Conservation (phyloP, 2,113 vertebrate species). For the cattle (Bos taurus) region ARS-UCD2.0 NC_037335.1:60269001-60269500, state of each 20-base stretch:
- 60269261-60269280: background rate
- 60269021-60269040: background rate
- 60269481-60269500: background rate
- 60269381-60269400: conserved; percentile 52
- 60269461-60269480: conserved; percentile 59
- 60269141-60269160: background rate
- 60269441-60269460: conserved; percentile 66
- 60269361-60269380: conserved; percentile 48
- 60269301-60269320: background rate
- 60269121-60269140: background rate
- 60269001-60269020: background rate
- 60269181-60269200: background rate
- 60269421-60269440: background rate
- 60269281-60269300: background rate
- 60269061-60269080: background rate
- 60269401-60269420: conserved; percentile 21
- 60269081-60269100: background rate
- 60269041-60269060: background rate
- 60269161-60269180: background rate
- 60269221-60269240: background rate
- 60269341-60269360: conserved; percentile 59
- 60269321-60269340: conserved; percentile 39
- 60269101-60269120: background rate
- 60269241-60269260: background rate
- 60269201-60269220: background rate